phyloP scores from a whole-genome alignment of 2,888 invertebrate genomes.

The Pollenia griseotomentosa region DNA sequence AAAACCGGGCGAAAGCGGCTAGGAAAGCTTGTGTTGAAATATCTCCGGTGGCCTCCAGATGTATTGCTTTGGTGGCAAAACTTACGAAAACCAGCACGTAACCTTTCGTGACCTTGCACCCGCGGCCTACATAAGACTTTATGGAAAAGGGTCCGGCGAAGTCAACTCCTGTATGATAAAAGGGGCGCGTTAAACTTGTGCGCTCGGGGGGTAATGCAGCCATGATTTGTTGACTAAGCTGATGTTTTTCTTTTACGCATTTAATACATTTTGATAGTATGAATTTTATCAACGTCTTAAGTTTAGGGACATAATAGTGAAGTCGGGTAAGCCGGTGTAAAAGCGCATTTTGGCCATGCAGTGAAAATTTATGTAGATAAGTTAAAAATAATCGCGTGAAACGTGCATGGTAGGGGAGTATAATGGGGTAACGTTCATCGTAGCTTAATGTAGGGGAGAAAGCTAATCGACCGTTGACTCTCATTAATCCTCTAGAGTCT shows the following conservation, averaged over 20 bases:
- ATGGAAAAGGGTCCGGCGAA: constrained; percentile 11
- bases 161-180: constrained; percentile 4
- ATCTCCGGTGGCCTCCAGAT: too few species aligned
- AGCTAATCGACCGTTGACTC: not conserved
- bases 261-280: not conserved
- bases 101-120: constrained; percentile 8
- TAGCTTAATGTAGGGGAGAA: not conserved
- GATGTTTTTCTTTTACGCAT: too few species aligned
- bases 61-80: too few species aligned
- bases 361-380: not conserved
- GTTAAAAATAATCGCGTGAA: not conserved
- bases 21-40: too few species aligned
- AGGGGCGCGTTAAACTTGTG: not conserved
- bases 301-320: not conserved
- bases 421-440: not conserved
- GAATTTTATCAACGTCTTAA: constrained; percentile 3
- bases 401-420: not conserved
- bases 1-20: too few species aligned
- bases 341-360: constrained; percentile 18
- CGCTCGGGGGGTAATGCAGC: too few species aligned
- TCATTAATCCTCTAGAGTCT: not conserved
- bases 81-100: constrained; percentile 9
- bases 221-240: too few species aligned
- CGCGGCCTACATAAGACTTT: constrained; percentile 8
- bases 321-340: not conserved